A percentile compares a stretch with the other conserved stretches of the same genome.
Evolutionary conservation across 2,888 invertebrate genomes (phyloP).

Genomic region (Andrena marginata): DNA sequence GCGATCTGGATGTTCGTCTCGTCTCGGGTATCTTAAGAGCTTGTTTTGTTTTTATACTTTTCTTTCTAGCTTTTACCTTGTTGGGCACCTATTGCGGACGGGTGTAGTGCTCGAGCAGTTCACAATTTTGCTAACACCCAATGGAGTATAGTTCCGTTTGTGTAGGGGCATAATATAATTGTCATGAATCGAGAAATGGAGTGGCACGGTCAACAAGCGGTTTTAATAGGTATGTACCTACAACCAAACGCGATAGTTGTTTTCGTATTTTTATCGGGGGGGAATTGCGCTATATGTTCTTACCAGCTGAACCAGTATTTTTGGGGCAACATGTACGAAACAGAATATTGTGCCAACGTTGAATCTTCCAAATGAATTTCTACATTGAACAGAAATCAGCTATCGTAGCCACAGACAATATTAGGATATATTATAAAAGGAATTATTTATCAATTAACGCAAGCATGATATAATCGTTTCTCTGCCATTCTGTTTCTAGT

Average conservation of each 20-base stretch:
- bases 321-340: constrained; percentile 21
- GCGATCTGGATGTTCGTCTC: constrained; percentile 51
- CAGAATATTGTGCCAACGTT: constrained; percentile 64
- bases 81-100: constrained; percentile 19
- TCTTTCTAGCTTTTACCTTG: neutral
- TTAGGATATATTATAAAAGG: constrained; percentile 34
- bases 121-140: neutral
- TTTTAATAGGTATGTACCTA: neutral
- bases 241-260: neutral
- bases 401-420: constrained; percentile 40
- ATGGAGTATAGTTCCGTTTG: neutral
- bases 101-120: neutral
- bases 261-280: neutral
- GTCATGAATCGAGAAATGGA: constrained; percentile 32
- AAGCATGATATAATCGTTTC: neutral
- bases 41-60: constrained; percentile 17
- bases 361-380: constrained; percentile 67
- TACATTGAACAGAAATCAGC: constrained; percentile 39
- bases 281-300: neutral
- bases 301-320: constrained; percentile 13
- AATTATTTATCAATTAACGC: constrained; percentile 25
- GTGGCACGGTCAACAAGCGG: neutral
- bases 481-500: neutral
- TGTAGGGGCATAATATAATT: constrained; percentile 46
- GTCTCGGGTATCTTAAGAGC: constrained; percentile 33